Conservation (phyloP, 2,888 invertebrate species). For the Cactoblastis cactorum region DNA sequence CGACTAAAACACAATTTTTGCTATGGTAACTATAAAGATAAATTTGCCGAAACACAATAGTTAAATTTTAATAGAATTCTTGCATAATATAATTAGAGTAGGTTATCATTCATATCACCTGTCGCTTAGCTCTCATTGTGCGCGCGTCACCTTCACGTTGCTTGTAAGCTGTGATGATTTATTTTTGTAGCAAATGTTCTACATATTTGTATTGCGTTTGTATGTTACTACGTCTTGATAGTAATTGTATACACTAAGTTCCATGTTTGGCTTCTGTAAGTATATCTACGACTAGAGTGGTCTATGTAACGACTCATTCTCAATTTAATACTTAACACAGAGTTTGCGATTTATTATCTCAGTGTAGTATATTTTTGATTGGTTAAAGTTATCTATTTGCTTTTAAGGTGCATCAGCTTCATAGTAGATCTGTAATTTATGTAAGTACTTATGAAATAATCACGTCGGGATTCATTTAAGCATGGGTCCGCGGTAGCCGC, state of each 20-base stretch:
- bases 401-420: conserved; percentile 70
- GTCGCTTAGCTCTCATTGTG: conserved; percentile 49
- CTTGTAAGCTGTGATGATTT: conserved; percentile 71
- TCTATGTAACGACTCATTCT: conserved; percentile 31
- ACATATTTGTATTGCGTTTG: conserved; percentile 48
- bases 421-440: conserved; percentile 77
- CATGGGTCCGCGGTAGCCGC: conserved; percentile 26
- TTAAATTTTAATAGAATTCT: conserved; percentile 28
- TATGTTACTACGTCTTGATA: conserved; percentile 48
- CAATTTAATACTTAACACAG: conserved; percentile 16
- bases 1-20: conserved; percentile 60
- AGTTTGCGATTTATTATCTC: conserved; percentile 20
- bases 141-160: conserved; percentile 56
- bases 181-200: conserved; percentile 49
- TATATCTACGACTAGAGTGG: conserved; percentile 25
- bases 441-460: conserved; percentile 74
- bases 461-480: conserved; percentile 44
- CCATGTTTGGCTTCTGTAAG: conserved; percentile 49
- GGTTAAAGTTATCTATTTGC: conserved; percentile 68
- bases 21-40: conserved; percentile 39
- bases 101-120: conserved; percentile 64
- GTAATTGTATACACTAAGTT: conserved; percentile 61
- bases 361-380: conserved; percentile 31
- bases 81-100: conserved; percentile 33
- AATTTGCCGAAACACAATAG: conserved; percentile 26